These are phyloP conservation scores for Eriocheir sinensis DNA, from an alignment of 1,140 invertebrate species.

Conservation along the genomic window DNA sequence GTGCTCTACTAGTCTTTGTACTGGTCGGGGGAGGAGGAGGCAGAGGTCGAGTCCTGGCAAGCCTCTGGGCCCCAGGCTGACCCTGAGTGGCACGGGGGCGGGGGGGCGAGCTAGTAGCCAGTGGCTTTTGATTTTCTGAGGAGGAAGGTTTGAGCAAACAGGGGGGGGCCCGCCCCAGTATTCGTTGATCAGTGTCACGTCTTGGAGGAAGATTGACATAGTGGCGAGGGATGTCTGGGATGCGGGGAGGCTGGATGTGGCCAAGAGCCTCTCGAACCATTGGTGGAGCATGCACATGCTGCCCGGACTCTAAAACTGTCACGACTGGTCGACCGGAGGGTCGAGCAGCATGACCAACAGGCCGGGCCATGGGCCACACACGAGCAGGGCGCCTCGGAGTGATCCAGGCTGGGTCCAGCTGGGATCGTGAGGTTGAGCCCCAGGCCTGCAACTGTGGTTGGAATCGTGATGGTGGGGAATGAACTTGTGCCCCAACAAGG, in stretches of 20 bases:
- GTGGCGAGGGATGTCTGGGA: slow-evolving; percentile 78
- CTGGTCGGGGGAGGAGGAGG: slow-evolving; percentile 80
- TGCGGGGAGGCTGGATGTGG: slow-evolving; percentile 77
- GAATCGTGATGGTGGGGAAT: slow-evolving; percentile 75
- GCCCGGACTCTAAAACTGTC: slow-evolving; percentile 78
- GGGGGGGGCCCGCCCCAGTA: slow-evolving; percentile 75
- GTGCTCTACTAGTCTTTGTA: slow-evolving; percentile 75
- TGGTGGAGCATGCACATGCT: slow-evolving; percentile 78
- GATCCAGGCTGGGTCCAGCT: slow-evolving; percentile 64
- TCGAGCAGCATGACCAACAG: slow-evolving; percentile 68
- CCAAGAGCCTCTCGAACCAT: slow-evolving; percentile 69
- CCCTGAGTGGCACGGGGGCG: slow-evolving; percentile 75
- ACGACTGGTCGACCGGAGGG: slow-evolving; percentile 69
- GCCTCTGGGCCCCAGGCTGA: slow-evolving; percentile 71
- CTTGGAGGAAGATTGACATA: slow-evolving; percentile 79
- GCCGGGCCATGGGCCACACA: slow-evolving; percentile 72
- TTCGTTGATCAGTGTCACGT: slow-evolving; percentile 76
- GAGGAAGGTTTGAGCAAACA: slow-evolving; percentile 79
- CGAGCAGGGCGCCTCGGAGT: slow-evolving; percentile 62
- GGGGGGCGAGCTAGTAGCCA: slow-evolving; percentile 81
- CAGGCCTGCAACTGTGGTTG: slow-evolving; percentile 69
- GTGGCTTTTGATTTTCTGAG: slow-evolving; percentile 80
- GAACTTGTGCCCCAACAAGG: slow-evolving; percentile 74
- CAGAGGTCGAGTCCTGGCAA: slow-evolving; percentile 76
- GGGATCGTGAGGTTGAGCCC: slow-evolving; percentile 60